phyloP scores from a whole-genome alignment of 2,797 vertebrate species.

The Neomorphus geoffroyi region DNA sequence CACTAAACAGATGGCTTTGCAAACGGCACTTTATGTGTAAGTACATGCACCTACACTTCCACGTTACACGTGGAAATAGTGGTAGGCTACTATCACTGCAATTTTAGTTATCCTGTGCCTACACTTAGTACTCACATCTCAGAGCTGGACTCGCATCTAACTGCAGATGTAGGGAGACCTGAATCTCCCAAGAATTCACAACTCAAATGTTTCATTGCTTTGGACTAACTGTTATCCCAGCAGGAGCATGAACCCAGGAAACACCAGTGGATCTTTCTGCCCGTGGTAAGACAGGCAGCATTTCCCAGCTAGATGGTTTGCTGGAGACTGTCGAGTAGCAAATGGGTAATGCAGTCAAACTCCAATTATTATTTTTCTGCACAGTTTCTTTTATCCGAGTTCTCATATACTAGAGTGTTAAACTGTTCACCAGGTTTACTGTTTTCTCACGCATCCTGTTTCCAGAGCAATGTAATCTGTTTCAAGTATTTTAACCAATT shows the following conservation, averaged over 20 bases:
- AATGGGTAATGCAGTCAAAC: background rate
- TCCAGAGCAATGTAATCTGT: background rate
- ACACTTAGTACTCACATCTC: background rate
- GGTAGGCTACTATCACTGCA: background rate
- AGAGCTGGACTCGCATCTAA: background rate
- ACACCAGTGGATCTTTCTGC: background rate
- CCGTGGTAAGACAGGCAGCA: background rate
- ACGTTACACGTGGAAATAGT: fast-evolving
- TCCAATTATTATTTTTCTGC: background rate
- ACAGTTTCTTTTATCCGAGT: background rate
- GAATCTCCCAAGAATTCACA: background rate
- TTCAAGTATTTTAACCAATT: background rate
- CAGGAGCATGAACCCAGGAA: background rate
- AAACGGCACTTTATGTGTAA: background rate
- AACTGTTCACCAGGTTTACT: background rate
- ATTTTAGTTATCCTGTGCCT: background rate
- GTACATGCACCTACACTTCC: background rate
- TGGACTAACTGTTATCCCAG: background rate
- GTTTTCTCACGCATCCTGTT: background rate
- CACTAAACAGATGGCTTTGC: background rate
- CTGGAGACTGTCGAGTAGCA: background rate
- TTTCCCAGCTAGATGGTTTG: background rate
- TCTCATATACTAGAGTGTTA: background rate
- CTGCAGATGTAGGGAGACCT: background rate
- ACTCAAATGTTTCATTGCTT: background rate